A percentile compares a stretch with the other conserved stretches of the same genome.
Conservation (phyloP, 2,888 invertebrate genomes). For the Drosophila subquinaria region DNA sequence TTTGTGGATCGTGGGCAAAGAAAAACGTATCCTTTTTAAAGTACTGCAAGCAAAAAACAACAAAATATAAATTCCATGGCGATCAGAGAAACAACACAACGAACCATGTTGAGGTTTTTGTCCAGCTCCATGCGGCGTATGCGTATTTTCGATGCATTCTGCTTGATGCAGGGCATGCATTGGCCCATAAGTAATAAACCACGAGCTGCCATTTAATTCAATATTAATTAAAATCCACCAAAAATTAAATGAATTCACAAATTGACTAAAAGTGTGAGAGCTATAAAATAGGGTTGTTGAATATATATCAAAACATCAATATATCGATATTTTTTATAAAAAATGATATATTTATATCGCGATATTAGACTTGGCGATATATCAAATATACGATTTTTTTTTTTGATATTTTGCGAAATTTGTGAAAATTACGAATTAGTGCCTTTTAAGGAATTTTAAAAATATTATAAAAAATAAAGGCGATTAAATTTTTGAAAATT, state of each 20-base stretch:
- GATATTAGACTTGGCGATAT: too few relatives aligned
- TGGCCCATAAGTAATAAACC: constrained; percentile 89
- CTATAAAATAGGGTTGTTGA: too few relatives aligned
- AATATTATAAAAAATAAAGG: too few relatives aligned
- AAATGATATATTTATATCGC: too few relatives aligned
- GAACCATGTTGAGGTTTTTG: constrained; percentile 91
- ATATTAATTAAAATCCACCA: constrained; percentile 23
- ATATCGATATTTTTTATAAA: too few relatives aligned
- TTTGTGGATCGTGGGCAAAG: constrained; percentile 92
- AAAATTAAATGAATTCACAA: not conserved
- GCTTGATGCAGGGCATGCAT: constrained; percentile 92
- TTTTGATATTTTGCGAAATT: too few relatives aligned
- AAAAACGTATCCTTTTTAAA: constrained; percentile 90
- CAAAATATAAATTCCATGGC: not conserved
- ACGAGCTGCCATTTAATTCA: constrained; percentile 85
- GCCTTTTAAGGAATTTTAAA: too few relatives aligned
- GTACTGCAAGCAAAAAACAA: constrained; percentile 87
- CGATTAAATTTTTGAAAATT: too few relatives aligned
- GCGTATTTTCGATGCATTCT: constrained; percentile 92
- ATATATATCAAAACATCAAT: too few relatives aligned
- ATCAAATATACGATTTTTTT: too few relatives aligned
- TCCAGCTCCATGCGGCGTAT: constrained; percentile 92
- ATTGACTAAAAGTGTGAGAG: not conserved
- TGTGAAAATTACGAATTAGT: too few relatives aligned
- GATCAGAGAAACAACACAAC: not conserved